Conservation (phyloP, 2,888 invertebrate species). For the Noctua pronuba region DNA sequence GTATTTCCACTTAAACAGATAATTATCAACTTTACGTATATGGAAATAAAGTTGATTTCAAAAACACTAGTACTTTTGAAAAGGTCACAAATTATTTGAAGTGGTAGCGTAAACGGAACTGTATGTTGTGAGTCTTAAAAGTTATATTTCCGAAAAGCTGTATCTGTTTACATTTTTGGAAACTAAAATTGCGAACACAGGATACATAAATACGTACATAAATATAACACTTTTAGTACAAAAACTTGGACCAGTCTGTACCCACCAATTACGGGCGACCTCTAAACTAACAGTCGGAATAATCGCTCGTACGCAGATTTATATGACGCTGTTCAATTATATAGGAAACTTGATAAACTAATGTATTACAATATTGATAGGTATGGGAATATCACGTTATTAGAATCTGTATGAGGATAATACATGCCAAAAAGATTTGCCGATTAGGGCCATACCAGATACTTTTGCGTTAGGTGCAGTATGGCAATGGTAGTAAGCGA, state of each 20-base stretch:
- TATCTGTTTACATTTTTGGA: not conserved
- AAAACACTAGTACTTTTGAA: no score
- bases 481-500: no score
- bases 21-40: not conserved
- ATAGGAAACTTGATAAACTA: slow-evolving; percentile 38
- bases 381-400: slow-evolving; percentile 20
- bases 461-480: not conserved
- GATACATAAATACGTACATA: slow-evolving; percentile 24
- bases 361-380: slow-evolving; percentile 39
- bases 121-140: not conserved
- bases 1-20: not conserved
- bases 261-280: slow-evolving; percentile 70
- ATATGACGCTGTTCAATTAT: slow-evolving; percentile 43
- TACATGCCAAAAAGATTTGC: not conserved
- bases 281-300: slow-evolving; percentile 57
- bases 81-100: not conserved
- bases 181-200: not conserved
- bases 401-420: not conserved
- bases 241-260: slow-evolving; percentile 52
- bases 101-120: not conserved
- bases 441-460: no score
- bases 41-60: not conserved
- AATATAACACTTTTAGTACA: slow-evolving; percentile 57
- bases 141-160: not conserved
- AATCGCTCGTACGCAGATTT: slow-evolving; percentile 42